Evolutionary conservation across 1,140 invertebrate genomes (phyloP).

Genomic region (Neodiprion pinetum): DNA sequence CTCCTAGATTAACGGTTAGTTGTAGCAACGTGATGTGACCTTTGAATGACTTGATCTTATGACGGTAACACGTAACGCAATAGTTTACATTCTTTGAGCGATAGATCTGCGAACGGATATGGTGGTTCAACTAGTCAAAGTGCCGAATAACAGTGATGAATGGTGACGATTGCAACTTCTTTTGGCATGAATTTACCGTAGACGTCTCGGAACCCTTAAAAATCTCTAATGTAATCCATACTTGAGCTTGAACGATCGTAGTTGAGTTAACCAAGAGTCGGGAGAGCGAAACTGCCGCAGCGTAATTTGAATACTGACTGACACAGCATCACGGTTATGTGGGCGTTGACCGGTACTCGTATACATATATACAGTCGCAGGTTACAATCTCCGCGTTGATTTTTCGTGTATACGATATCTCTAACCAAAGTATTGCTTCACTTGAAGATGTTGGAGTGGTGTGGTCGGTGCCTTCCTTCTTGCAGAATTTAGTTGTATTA

Average conservation of each 20-base stretch:
- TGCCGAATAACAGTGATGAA: neutral
- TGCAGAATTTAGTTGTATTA: no score
- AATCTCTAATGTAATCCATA: neutral
- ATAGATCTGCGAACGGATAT: neutral
- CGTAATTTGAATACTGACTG: no score
- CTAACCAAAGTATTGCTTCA: no score
- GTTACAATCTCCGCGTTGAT: no score
- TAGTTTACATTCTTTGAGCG: neutral
- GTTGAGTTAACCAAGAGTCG: no score
- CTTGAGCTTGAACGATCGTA: neutral
- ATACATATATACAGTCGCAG: no score
- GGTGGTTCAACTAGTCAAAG: neutral
- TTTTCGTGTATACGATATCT: neutral
- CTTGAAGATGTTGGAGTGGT: no score
- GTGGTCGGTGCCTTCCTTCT: no score
- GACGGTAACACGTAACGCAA: neutral
- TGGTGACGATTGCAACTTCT: neutral
- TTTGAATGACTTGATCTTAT: neutral
- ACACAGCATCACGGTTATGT: no score
- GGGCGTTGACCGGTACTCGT: no score
- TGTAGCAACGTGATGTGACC: neutral
- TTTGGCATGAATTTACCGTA: neutral
- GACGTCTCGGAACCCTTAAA: neutral
- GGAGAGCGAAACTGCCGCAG: no score
- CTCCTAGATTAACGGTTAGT: neutral